Base-by-base conservation (phyloP, 2,797 vertebrate species). In the Myotis vivesi region DNA sequence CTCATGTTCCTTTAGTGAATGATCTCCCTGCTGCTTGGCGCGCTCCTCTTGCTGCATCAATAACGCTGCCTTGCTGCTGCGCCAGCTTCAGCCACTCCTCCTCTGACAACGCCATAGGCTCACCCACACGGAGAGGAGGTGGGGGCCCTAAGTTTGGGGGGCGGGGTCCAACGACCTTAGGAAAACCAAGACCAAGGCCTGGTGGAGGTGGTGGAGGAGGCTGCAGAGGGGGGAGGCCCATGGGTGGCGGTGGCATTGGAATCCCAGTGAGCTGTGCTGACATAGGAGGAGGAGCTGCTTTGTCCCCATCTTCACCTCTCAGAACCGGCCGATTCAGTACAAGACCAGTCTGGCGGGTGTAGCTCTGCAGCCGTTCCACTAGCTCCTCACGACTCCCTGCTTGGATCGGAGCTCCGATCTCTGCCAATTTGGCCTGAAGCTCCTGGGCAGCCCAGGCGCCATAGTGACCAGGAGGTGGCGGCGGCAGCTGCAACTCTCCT, bases 1-100 rank as follows among this genome's bases (percentile, higher is more conserved):
- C 91, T 99, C 98, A 19, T 98, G 98, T 87, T 99, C 98, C 91
- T 98, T 98, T 90, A 98, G 94, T 59, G 96, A 98, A 64, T 96
- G 96, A n/a, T 98, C 89, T 4, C 98, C 98, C 98, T 98, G 94
- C 79, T 98, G 98, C 91, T 98, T 98, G 86, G 97, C 98, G 7
- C 98, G 95, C 88, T 99, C 99, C 91, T 99, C 99, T 41, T 99
- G 99, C 97, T 99, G 99, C 87, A 99, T 96, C 95, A 99, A 97
- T 98, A 99, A 98, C 38, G 99, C 99, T 0, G 99, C 99, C 91
- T 98, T 98, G 98, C 93, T 99, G 99, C 98, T 99, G 99, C 0
- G 96, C 99, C 97, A 99, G 98, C 97, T 99, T 99, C 92, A 99
- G 98, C 49, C 98, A 98, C n/a, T 99, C 99, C 0, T 99, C 99